Evolutionary conservation across 2,888 invertebrate species (phyloP).

Genomic region (Hydraecia micacea): DNA sequence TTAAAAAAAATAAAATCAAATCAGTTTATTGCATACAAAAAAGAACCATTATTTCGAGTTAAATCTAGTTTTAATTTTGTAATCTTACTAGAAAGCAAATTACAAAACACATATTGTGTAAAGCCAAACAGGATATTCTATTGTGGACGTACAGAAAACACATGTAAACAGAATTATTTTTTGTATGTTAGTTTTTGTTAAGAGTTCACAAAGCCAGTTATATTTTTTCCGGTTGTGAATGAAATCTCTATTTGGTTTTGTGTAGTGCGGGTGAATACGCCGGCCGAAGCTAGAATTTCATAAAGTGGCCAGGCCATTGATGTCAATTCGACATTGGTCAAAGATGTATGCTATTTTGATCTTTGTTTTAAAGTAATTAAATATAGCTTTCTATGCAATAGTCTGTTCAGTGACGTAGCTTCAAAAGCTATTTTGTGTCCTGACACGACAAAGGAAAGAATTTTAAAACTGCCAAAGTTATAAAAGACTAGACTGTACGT

Average conservation of each 20-base stretch:
- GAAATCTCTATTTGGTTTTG: not conserved
- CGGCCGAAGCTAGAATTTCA: too few relatives aligned
- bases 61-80: not conserved
- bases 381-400: not conserved
- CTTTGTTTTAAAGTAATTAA: not conserved
- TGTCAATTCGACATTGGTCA: too few relatives aligned
- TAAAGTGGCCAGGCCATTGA: too few relatives aligned
- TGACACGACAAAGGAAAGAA: too few relatives aligned
- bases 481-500: too few relatives aligned
- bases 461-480: too few relatives aligned
- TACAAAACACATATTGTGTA: not conserved
- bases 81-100: not conserved
- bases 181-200: conserved; percentile 8
- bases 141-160: conserved; percentile 8
- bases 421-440: too few relatives aligned
- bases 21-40: not conserved
- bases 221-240: conserved; percentile 6
- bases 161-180: conserved; percentile 9
- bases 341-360: not conserved
- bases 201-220: conserved; percentile 13
- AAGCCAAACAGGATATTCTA: not conserved
- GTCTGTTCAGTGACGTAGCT: too few relatives aligned
- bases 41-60: not conserved
- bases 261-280: not conserved
- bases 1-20: too few relatives aligned